Evolutionary conservation across 2,113 vertebrate species (phyloP).

Genomic region (Equus quagga): DNA sequence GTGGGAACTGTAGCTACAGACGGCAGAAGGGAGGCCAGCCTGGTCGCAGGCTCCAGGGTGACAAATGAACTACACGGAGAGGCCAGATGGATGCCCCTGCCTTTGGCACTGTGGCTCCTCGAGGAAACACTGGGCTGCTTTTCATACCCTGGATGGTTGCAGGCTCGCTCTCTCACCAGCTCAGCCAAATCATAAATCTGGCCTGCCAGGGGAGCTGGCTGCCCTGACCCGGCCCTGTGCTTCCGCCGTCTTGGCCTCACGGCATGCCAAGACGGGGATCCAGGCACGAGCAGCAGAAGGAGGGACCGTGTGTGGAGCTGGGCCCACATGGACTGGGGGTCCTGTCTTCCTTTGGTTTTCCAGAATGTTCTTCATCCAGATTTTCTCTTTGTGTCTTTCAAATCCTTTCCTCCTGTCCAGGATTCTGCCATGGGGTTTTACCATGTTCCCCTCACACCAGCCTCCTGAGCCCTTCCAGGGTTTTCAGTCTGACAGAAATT

Average conservation of each 20-base stretch:
- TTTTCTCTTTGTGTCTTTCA: constrained; percentile 19
- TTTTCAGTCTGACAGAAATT: neutral
- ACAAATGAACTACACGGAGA: constrained; percentile 68
- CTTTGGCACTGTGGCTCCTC: constrained; percentile 62
- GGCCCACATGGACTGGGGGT: neutral
- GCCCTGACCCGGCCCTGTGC: constrained; percentile 66
- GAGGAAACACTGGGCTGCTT: constrained; percentile 75
- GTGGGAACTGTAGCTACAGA: neutral
- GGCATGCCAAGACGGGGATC: constrained; percentile 66
- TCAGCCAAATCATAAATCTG: constrained; percentile 81
- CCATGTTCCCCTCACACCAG: fast-evolving
- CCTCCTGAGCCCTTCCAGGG: neutral
- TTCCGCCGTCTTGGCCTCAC: neutral
- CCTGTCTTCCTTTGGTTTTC: constrained; percentile 11
- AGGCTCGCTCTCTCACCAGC: constrained; percentile 57
- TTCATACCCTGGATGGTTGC: constrained; percentile 52
- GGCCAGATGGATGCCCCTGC: constrained; percentile 75
- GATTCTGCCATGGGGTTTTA: neutral
- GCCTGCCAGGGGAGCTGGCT: constrained; percentile 71
- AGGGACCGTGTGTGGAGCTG: neutral
- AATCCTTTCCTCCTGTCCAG: neutral
- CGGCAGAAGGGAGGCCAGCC: constrained; percentile 54
- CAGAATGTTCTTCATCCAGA: neutral
- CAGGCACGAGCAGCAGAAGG: neutral
- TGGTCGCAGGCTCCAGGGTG: constrained; percentile 49